Base-by-base conservation (phyloP, 2,888 invertebrate genomes). In the Glyphotaelius pellucidus region DNA sequence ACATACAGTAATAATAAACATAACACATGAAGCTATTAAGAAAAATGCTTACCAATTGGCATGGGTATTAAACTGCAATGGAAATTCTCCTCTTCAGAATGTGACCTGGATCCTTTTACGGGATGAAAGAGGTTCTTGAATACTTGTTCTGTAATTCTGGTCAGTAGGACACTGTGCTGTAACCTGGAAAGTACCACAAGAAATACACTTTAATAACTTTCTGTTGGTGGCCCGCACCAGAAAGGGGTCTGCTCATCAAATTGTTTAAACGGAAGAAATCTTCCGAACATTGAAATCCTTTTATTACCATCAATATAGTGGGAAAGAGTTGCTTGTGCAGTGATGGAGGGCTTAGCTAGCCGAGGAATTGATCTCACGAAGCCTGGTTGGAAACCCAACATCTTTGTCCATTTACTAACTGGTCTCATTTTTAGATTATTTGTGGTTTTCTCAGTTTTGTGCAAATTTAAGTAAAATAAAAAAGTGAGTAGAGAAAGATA, bases 111-210 rank as follows among this genome's bases (percentile, higher is more conserved):
- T 4, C 81, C 31, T 81, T 92, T 92, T 2, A 67, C 38, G 19
- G 90, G 86, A 42, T 91, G 92, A 94, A 96, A 97, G 38, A 97
- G 94, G 92, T 96, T 96, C 38, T 95, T 94, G 94, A 96, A 96
- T 52, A 97, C 97, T 93, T 96, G 94, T 93, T 96, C 96, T 38
- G 96, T 95, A 93, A 97, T 94, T 91, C 96, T 95, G 81, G 95
- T 94, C 89, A 97, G 95, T 7, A 96, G 95, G 0, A 96, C 95
- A 94, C 96, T 96, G 3, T 94, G 94, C 93, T 96, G 95, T 0
- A 97, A 92, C 96, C 96, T 96, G 94, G n/a, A 92, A 91, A 19
- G 32, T 30, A 32, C n/a, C 47, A 47, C 84, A 19, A 85, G 14
- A 47, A 47, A 47, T 47, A 42, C 42, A 42, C 11, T 85, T 80